Base-by-base conservation (phyloP, 2,797 vertebrate species). In the Falco novaeseelandiae region DNA sequence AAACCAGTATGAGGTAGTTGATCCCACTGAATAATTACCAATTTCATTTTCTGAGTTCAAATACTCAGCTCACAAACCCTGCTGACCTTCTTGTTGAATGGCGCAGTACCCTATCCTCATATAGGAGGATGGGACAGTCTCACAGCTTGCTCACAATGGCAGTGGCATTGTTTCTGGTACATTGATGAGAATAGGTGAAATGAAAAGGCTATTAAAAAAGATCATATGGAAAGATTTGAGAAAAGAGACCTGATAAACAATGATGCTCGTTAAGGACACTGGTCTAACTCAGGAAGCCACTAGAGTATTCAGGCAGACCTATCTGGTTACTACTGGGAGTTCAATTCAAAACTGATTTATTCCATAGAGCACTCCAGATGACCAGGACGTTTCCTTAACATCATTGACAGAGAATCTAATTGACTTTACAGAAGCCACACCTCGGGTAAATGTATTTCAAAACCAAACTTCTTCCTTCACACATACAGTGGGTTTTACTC, bases 381-480 rank as follows among this genome's bases (percentile, higher is more conserved):
- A 99, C 81, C 96, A 95, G 79, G 99, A 99, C 87, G 97, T 97
- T 88, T 98, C 98, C 82, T 90, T 96, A 26, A 93, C 97, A 67
- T 97, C 97, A 29, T 92, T 98, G 73, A 98, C 98, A 55, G 99
- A 99, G 96, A 99, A 99, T 98, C 98, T 99, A 92, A 99, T 99
- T 63, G 99, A 99, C 97, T 99, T 99, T 97, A 98, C 99, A 21
- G 99, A 99, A 97, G 97, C 98, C 23, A 91, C 97, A 87, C 98
- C 99, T 90, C 98, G 97, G 95, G 99, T 99, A 98, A 98, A 87
- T 91, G 66, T 91, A 65, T 95, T 95, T 97, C 88, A 87, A 83
- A 96, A 80, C 72, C 76, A 94, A n/a, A 81, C 51, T 87, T 83
- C 42, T 79, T 86, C 57, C 57, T 91, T 79, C 71, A 34, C 61